phyloP scores from a whole-genome alignment of 2,797 vertebrate genomes.

The Discoglossus pictus region DNA sequence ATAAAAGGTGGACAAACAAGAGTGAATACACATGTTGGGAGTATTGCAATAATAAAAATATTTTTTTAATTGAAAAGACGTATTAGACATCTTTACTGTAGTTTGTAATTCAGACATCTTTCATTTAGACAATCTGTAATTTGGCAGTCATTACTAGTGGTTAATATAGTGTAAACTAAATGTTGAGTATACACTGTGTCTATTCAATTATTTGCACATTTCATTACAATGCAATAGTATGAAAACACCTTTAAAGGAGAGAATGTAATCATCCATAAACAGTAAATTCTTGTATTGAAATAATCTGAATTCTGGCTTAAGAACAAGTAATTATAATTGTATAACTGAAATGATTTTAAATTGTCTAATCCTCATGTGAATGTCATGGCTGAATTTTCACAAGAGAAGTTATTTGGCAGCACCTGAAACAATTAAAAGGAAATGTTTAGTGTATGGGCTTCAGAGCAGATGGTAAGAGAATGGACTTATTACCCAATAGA shows the following conservation, averaged over 20 bases:
- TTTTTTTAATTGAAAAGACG: no score
- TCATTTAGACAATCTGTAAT: no score
- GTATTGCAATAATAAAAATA: no score
- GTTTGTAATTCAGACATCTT: no score
- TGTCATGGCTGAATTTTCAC: constrained; percentile 5
- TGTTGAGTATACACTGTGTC: no score
- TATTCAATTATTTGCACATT: constrained; percentile 16
- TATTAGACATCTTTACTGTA: no score
- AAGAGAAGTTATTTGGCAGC: constrained; percentile 4
- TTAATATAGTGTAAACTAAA: no score
- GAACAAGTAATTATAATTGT: constrained; percentile 14
- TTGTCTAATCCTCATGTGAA: neutral
- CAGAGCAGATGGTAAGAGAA: no score
- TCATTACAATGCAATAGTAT: constrained; percentile 17
- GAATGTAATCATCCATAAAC: constrained; percentile 15
- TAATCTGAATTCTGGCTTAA: constrained; percentile 15
- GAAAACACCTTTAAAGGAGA: constrained; percentile 3
- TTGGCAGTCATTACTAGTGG: no score
- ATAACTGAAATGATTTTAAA: constrained; percentile 19
- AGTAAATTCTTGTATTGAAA: constrained; percentile 5
- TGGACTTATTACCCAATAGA: no score
- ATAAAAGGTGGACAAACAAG: no score
- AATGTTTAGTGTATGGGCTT: constrained; percentile 2
- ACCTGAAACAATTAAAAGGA: constrained; percentile 9
- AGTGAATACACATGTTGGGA: no score